Percentiles rank a stretch among this genome's conserved stretches.
Conservation (phyloP, 2,888 invertebrate species). For the Encarsia formosa region DNA sequence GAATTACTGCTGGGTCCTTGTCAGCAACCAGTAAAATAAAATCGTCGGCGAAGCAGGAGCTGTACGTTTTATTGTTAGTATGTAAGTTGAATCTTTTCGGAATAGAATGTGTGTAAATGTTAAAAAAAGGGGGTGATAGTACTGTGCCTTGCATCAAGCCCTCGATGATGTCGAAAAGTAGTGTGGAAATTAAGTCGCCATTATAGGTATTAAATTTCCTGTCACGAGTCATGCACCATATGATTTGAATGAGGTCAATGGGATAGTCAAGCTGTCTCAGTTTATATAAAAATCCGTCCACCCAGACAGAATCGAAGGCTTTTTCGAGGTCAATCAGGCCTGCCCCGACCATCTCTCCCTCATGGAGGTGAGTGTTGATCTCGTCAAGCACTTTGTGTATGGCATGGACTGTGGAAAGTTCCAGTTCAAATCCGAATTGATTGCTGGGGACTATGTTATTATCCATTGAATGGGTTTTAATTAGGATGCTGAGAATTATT, state of each 20-base stretch:
- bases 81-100: constrained; percentile 25
- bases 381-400: constrained; percentile 15
- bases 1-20: neutral
- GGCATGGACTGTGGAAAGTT: constrained; percentile 27
- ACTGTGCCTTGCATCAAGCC: constrained; percentile 29
- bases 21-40: constrained; percentile 10
- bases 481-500: constrained; percentile 17
- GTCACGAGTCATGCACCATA: constrained; percentile 13
- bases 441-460: constrained; percentile 21
- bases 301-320: constrained; percentile 25
- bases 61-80: neutral
- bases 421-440: constrained; percentile 27
- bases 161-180: constrained; percentile 2
- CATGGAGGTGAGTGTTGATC: constrained; percentile 2
- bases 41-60: constrained; percentile 28
- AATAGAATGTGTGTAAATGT: constrained; percentile 22
- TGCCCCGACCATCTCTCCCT: constrained; percentile 7
- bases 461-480: neutral
- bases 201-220: constrained; percentile 4
- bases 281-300: constrained; percentile 21
- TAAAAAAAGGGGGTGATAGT: constrained; percentile 26
- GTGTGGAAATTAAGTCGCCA: too few relatives aligned
- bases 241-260: neutral
- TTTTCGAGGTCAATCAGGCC: constrained; percentile 23
- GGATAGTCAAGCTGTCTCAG: constrained; percentile 17